phyloP scores from a whole-genome alignment of 2,113 vertebrate genomes.

The Toxotes chatareus region DNA sequence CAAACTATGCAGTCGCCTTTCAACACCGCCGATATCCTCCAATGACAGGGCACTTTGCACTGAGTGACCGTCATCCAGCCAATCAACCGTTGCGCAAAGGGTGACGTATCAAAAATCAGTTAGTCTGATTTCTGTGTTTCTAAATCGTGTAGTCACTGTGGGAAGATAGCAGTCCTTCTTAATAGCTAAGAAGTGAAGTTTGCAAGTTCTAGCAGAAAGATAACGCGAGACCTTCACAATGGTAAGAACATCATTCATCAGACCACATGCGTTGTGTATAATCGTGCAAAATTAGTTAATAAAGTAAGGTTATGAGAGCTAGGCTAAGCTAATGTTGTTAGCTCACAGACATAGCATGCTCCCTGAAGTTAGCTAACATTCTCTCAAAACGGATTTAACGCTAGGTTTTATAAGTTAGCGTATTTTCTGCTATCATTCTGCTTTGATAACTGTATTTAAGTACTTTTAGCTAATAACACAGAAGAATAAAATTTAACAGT shows the following conservation, averaged over 20 bases:
- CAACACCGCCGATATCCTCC: not conserved
- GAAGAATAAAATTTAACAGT: not conserved
- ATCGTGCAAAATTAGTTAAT: not conserved
- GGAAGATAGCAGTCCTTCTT: constrained; percentile 2
- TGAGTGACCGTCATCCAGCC: not conserved
- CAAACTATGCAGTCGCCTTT: constrained; percentile 48
- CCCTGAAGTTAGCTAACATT: not conserved
- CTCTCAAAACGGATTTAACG: not conserved
- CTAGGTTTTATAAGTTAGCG: not conserved
- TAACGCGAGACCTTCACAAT: constrained; percentile 52
- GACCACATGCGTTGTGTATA: not conserved
- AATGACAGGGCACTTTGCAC: not conserved
- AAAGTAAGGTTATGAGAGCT: not conserved
- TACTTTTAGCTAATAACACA: no score
- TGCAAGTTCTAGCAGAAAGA: not conserved
- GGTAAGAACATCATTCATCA: constrained; percentile 55
- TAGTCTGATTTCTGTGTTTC: constrained; percentile 42
- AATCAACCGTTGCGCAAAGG: not conserved
- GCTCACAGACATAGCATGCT: constrained; percentile 7
- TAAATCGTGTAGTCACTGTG: constrained; percentile 85
- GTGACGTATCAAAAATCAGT: not conserved
- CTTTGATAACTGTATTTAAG: no score
- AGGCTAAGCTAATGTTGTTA: constrained; percentile 49
- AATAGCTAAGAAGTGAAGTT: constrained; percentile 1
- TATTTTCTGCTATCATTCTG: no score